Percentiles rank a stretch among this genome's conserved stretches.
phyloP scores from a whole-genome alignment of 2,113 vertebrate species.

The Mus musculus region GRCm39 chr13:94092001-94092500 shows the following conservation, averaged over 20 bases:
- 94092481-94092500: neutral
- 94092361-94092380: neutral
- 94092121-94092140: too few relatives aligned
- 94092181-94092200: neutral
- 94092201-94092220: neutral
- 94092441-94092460: slow-evolving; percentile 14
- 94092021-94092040: too few relatives aligned
- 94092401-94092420: neutral
- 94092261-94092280: neutral
- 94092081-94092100: too few relatives aligned
- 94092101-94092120: too few relatives aligned
- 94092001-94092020: too few relatives aligned
- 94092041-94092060: too few relatives aligned
- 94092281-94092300: neutral
- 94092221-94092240: neutral
- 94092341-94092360: neutral
- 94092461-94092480: neutral
- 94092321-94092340: neutral
- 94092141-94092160: neutral
- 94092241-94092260: neutral
- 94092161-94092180: neutral
- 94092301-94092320: neutral
- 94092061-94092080: too few relatives aligned
- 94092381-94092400: neutral
- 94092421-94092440: neutral